Evolutionary conservation across 2,113 vertebrate species (phyloP).

Genomic region (Alligator sinensis): DNA sequence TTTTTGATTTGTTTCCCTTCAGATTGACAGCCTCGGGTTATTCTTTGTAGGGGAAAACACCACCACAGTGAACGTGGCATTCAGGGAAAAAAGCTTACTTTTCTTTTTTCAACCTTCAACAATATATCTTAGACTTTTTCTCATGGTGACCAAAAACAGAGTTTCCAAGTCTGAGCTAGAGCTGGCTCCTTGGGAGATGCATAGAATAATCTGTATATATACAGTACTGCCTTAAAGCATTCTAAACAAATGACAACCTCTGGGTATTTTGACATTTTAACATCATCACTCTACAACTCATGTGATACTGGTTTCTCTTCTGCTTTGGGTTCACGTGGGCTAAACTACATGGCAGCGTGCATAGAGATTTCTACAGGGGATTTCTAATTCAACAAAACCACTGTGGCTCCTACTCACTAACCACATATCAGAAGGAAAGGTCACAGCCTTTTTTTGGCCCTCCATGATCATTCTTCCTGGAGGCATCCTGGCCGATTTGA

Average conservation of each 20-base stretch:
- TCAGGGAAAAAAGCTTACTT: background rate
- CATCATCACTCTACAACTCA: background rate
- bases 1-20: background rate
- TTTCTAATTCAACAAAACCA: background rate
- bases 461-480: background rate
- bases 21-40: background rate
- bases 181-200: background rate
- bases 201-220: background rate
- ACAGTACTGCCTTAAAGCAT: background rate
- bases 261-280: background rate
- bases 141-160: background rate
- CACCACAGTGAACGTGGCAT: background rate
- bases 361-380: background rate
- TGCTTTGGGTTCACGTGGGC: constrained; percentile 22
- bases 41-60: background rate
- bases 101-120: background rate
- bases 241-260: background rate
- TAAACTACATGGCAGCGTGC: background rate
- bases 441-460: background rate
- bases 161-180: background rate
- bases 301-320: constrained; percentile 1
- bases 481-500: background rate
- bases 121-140: background rate
- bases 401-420: background rate
- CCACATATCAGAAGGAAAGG: background rate